These are phyloP conservation scores for Mustelus asterias DNA, from an alignment of 2,113 vertebrate species.

Conservation along the genomic window DNA sequence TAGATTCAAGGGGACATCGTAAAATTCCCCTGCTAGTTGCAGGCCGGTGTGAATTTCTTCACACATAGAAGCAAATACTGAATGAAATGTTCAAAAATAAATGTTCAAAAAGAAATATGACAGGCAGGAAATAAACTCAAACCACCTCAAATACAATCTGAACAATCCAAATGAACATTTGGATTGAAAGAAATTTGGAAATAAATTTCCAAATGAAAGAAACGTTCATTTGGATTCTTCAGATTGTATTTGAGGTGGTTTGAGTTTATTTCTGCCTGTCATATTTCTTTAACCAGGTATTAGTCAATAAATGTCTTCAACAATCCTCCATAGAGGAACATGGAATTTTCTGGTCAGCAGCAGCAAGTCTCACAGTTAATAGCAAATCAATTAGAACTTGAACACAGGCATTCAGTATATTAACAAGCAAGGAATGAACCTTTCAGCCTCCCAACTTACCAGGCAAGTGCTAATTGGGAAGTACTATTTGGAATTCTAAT, in stretches of 20 bases:
- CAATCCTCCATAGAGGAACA: not conserved
- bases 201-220: no score
- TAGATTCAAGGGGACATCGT: not conserved
- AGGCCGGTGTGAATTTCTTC: not conserved
- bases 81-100: not conserved
- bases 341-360: not conserved
- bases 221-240: not conserved
- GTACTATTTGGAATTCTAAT: not conserved
- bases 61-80: not conserved
- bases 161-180: not conserved
- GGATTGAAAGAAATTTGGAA: no score
- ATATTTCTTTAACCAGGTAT: not conserved
- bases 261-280: not conserved
- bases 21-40: not conserved
- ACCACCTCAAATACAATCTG: not conserved
- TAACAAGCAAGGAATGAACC: not conserved
- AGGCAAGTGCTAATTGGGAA: not conserved
- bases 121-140: not conserved
- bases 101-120: not conserved
- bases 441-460: not conserved
- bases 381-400: not conserved
- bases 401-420: not conserved
- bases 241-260: not conserved
- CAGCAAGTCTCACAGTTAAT: not conserved
- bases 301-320: not conserved